Conservation (phyloP, 2,797 vertebrate genomes). For the Muscicapa comitata region DNA sequence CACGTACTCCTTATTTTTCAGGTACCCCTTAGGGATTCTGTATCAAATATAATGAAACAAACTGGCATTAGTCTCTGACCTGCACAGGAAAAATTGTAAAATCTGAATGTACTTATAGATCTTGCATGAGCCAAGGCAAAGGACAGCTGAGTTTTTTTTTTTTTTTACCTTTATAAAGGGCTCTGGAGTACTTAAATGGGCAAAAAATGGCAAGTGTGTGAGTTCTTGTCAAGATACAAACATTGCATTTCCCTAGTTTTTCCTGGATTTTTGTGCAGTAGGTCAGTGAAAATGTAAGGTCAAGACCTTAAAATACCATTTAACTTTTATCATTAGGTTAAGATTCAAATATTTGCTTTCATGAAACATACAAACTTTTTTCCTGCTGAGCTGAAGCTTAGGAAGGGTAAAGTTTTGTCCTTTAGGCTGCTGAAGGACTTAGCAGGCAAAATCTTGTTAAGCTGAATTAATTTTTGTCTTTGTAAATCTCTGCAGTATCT, state of each 20-base stretch:
- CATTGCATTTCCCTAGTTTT: neutral
- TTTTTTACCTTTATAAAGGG: conserved; percentile 24
- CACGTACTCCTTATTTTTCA: neutral
- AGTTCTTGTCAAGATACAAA: neutral
- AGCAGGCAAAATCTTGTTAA: conserved; percentile 12
- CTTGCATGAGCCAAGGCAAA: conserved; percentile 28
- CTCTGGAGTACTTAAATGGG: neutral
- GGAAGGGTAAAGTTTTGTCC: conserved; percentile 10
- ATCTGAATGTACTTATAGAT: conserved; percentile 32
- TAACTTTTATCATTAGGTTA: neutral
- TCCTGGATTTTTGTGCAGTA: neutral
- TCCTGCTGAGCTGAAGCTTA: neutral
- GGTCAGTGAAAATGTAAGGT: neutral
- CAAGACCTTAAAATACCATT: conserved; percentile 4
- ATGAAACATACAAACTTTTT: neutral
- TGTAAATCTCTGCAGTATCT: neutral
- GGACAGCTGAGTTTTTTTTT: conserved; percentile 3
- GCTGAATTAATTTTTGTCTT: neutral
- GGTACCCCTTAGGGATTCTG: conserved; percentile 26
- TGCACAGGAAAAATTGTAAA: neutral
- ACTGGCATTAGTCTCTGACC: conserved; percentile 23
- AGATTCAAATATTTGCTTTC: conserved; percentile 45
- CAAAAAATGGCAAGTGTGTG: neutral
- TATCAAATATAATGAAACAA: conserved; percentile 36
- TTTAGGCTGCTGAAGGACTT: neutral